phyloP scores from a whole-genome alignment of 2,888 invertebrate species.

The Linnaemya vulpina region DNA sequence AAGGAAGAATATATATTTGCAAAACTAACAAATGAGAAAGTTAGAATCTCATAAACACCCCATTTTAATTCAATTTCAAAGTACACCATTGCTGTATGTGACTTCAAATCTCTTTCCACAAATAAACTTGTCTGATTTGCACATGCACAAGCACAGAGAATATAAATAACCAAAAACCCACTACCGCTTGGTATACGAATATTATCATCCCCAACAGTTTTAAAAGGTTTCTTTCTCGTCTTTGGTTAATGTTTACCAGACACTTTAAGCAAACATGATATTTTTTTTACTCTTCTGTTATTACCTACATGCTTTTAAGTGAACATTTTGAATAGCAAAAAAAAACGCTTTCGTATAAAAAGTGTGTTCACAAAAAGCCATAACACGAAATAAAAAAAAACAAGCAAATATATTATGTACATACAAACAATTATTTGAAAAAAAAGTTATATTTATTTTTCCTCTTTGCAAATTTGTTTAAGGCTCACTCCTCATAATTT shows the following conservation, averaged over 20 bases:
- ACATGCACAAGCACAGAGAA: slow-evolving; percentile 12
- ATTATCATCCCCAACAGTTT: slow-evolving; percentile 59
- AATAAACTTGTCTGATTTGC: slow-evolving; percentile 30
- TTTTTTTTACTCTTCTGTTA: slow-evolving; percentile 28
- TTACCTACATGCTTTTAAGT: slow-evolving; percentile 50
- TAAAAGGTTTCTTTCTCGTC: slow-evolving; percentile 59
- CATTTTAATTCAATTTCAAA: slow-evolving; percentile 21
- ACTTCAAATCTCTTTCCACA: slow-evolving; percentile 29
- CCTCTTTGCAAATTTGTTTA: slow-evolving; percentile 33
- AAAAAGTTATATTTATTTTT: slow-evolving; percentile 56
- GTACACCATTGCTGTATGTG: slow-evolving; percentile 32
- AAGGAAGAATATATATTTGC: neutral
- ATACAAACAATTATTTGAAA: slow-evolving; percentile 40
- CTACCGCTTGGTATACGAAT: slow-evolving; percentile 9
- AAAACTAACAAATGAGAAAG: neutral
- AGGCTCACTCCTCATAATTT: slow-evolving; percentile 22
- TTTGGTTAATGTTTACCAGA: slow-evolving; percentile 63
- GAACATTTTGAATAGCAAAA: slow-evolving; percentile 13
- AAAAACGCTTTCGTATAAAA: slow-evolving; percentile 21
- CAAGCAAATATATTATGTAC: neutral
- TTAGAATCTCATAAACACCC: neutral
- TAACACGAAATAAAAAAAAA: slow-evolving; percentile 14
- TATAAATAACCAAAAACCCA: slow-evolving; percentile 36
- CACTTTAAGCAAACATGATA: slow-evolving; percentile 63
- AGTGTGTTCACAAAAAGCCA: slow-evolving; percentile 29